phyloP scores from a whole-genome alignment of 2,113 vertebrate species.

The Apeltes quadracus region DNA sequence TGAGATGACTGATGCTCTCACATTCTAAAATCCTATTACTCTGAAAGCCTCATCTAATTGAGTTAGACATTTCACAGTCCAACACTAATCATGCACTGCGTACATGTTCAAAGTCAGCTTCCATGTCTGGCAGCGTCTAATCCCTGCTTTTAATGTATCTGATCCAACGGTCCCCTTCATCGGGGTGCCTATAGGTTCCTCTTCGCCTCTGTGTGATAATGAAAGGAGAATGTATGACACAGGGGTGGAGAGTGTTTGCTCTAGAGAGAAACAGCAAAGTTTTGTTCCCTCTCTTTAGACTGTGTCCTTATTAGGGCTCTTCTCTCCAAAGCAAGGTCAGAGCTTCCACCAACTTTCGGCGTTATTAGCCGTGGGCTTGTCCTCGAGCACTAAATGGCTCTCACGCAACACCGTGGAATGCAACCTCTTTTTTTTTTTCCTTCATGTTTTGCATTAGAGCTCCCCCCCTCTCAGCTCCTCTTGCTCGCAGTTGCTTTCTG shows the following conservation, averaged over 20 bases:
- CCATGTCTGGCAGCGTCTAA: slow-evolving; percentile 72
- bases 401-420: slow-evolving; percentile 66
- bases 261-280: slow-evolving; percentile 66
- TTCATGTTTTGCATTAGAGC: slow-evolving; percentile 59
- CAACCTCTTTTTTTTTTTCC: slow-evolving; percentile 65
- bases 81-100: slow-evolving; percentile 70
- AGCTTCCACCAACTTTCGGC: slow-evolving; percentile 74
- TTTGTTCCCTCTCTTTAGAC: slow-evolving; percentile 60
- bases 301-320: slow-evolving; percentile 77
- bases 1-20: slow-evolving; percentile 65
- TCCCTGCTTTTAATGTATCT: slow-evolving; percentile 70
- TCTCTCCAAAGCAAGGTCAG: slow-evolving; percentile 75
- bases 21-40: slow-evolving; percentile 72
- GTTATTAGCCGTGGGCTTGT: slow-evolving; percentile 77
- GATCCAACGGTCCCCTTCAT: slow-evolving; percentile 68
- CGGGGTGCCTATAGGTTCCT: slow-evolving; percentile 70
- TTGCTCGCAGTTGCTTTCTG: slow-evolving; percentile 59
- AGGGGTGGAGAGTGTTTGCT: slow-evolving; percentile 69
- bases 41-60: slow-evolving; percentile 71
- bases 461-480: slow-evolving; percentile 48
- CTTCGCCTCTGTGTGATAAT: slow-evolving; percentile 62
- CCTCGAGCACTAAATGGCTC: slow-evolving; percentile 71
- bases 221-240: slow-evolving; percentile 67
- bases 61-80: slow-evolving; percentile 71
- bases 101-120: slow-evolving; percentile 72